Base-by-base conservation (phyloP, 1,140 invertebrate species). In the Bombus picipes region DNA sequence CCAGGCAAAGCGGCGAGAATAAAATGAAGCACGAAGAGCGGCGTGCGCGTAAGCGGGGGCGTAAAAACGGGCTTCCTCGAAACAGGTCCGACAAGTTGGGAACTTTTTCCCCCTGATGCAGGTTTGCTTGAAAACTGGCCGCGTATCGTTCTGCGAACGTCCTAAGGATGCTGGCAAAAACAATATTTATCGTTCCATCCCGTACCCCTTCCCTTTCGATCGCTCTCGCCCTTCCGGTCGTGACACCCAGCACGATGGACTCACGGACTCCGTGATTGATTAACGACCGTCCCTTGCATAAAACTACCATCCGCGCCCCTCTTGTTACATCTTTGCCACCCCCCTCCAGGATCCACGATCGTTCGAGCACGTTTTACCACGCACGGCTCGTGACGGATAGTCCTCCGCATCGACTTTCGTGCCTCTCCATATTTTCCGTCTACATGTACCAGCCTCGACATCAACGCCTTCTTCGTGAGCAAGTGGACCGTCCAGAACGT, bases 201-300 rank as follows among this genome's bases (percentile, higher is more conserved):
- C 70, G 78, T 88, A 65, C 81, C 39, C 72, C 75, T 83, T 86
- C 78, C 37, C 47, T 71, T 79, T 73, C 43, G 59, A 85, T 90
- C 86, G 83, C 71, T 90, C 86, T 85, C 86, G 71, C 75, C 71
- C 89, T 90, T 87, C 83, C 88, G 83, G 68, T 68, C 72, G 82
- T 71, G 87, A 91, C 81, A 80, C 73, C 81, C 85, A 37, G 84
- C 78, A 75, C 89, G 82, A 65, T 68, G 47, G 81, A 62, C 59
- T 34, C 39, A 66, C 70, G 43, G 79, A 41, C 47, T n/a, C 66
- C 75, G 87, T 93, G 92, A 93, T 93, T 93, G 92, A 93, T 93
- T 93, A 93, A 93, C 91, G 92, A 93, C 92, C 92, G 88, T 53
- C 83, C 87, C 91, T 93, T 92, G 92, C 91, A 93, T 93, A 93